Percentiles rank a stretch among this genome's conserved stretches.
phyloP scores from a whole-genome alignment of 2,888 invertebrate species.

The Lymantria dispar region DNA sequence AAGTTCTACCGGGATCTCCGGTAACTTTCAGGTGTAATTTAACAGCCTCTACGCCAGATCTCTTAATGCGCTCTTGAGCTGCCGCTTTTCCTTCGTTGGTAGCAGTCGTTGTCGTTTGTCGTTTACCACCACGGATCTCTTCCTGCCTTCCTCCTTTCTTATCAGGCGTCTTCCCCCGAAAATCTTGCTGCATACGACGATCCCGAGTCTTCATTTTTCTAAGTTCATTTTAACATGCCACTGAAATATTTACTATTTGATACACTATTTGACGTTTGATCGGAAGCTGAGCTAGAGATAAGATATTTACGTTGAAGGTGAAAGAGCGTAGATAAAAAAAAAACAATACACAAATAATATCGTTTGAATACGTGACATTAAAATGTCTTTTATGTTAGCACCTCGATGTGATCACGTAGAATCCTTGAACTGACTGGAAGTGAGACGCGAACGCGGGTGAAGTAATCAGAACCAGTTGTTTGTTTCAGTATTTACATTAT shows the following conservation, averaged over 20 bases:
- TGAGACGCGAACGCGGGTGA: constrained; percentile 31
- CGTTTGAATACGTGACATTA: constrained; percentile 58
- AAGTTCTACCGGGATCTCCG: constrained; percentile 70
- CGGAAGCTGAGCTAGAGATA: constrained; percentile 57
- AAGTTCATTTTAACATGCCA: constrained; percentile 35
- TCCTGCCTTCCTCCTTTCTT: constrained; percentile 41
- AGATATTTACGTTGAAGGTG: constrained; percentile 70
- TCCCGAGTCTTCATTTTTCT: constrained; percentile 62
- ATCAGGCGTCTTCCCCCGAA: constrained; percentile 36
- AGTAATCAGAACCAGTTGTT: constrained; percentile 25
- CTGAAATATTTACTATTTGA: constrained; percentile 30
- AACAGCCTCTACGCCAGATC: constrained; percentile 73
- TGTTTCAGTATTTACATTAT: constrained; percentile 48
- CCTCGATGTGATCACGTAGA: constrained; percentile 61
- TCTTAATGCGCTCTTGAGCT: constrained; percentile 49
- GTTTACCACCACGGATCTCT: constrained; percentile 35
- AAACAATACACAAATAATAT: constrained; percentile 52
- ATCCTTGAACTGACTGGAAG: constrained; percentile 56
- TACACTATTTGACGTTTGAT: constrained; percentile 36
- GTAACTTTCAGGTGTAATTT: constrained; percentile 67
- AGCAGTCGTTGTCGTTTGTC: constrained; percentile 18
- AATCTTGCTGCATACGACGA: constrained; percentile 48
- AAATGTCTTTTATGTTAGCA: constrained; percentile 64
- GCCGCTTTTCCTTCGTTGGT: constrained; percentile 32
- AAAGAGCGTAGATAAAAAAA: constrained; percentile 64